These are phyloP conservation scores for Bucorvus abyssinicus DNA, from an alignment of 2,797 vertebrate genomes.

Conservation along the genomic window DNA sequence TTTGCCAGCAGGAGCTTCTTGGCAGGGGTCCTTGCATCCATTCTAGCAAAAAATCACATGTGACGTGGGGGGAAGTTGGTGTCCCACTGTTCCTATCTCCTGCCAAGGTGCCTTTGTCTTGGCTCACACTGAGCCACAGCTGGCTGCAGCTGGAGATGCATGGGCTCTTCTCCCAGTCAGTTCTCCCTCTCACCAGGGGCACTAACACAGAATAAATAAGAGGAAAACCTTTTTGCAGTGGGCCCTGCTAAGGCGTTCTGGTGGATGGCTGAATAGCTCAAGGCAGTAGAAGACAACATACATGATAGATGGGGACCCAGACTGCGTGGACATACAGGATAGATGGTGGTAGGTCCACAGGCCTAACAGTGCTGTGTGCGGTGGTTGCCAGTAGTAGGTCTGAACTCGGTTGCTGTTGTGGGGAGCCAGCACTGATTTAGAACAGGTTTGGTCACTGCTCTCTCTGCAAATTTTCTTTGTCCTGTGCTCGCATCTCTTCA, in stretches of 20 bases:
- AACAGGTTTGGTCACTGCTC: not conserved
- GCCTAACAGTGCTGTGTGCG: not conserved
- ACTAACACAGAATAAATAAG: not conserved
- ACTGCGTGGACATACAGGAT: fast-evolving
- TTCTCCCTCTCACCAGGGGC: not conserved
- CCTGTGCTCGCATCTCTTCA: not conserved
- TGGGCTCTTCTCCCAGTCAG: not conserved
- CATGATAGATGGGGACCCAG: not conserved
- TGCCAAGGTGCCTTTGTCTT: not conserved
- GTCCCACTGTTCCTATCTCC: not conserved
- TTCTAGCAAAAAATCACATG: not conserved
- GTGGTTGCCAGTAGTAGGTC: not conserved
- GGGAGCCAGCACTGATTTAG: not conserved
- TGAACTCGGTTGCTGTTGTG: not conserved
- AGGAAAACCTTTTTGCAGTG: not conserved
- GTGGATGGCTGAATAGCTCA: not conserved
- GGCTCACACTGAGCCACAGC: not conserved
- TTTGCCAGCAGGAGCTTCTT: not conserved
- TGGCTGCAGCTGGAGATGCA: not conserved
- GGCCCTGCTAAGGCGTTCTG: not conserved
- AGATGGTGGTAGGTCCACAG: not conserved
- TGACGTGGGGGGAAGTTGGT: not conserved
- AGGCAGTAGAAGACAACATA: not conserved
- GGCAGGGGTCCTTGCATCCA: not conserved
- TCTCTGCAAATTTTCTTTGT: not conserved